Conservation (phyloP, 1,140 invertebrate species). For the Tyrophagus putrescentiae region DNA sequence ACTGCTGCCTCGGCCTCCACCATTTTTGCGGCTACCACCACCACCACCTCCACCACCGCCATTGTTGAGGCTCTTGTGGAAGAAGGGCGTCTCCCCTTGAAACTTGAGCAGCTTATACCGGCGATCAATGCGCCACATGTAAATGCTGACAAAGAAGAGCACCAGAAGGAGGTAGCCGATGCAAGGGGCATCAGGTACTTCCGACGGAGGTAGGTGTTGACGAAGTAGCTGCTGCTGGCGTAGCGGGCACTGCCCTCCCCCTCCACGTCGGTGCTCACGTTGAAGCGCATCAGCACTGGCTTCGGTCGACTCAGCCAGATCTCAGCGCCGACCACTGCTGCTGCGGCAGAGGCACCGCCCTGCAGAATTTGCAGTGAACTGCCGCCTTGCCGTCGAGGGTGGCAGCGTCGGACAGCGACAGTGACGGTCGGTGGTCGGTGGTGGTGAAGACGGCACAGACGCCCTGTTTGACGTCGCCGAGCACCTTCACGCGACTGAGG, state of each 20-base stretch:
- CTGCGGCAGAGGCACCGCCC: too few relatives aligned
- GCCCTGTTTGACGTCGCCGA: slow-evolving; percentile 25
- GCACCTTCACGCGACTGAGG: slow-evolving; percentile 25
- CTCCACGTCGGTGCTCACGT: not conserved
- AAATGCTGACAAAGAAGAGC: slow-evolving; percentile 19
- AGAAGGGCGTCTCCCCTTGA: slow-evolving; percentile 24
- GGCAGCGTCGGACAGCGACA: too few relatives aligned
- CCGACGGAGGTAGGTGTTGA: not conserved
- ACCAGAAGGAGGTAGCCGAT: slow-evolving; percentile 23
- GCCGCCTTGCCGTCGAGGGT: too few relatives aligned
- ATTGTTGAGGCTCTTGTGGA: slow-evolving; percentile 16
- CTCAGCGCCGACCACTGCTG: too few relatives aligned
- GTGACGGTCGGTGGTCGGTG: too few relatives aligned
- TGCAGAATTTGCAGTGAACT: too few relatives aligned
- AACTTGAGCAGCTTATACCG: slow-evolving; percentile 21
- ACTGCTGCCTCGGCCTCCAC: too few relatives aligned
- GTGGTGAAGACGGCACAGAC: slow-evolving; percentile 25
- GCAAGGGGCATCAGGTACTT: not conserved
- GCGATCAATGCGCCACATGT: slow-evolving; percentile 21
- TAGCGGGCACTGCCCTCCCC: too few relatives aligned
- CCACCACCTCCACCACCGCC: too few relatives aligned
- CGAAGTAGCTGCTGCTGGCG: too few relatives aligned
- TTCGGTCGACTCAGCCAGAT: slow-evolving; percentile 13
- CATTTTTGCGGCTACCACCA: too few relatives aligned
- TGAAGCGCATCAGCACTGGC: not conserved